A percentile compares a stretch with the other conserved stretches of the same genome.
phyloP scores from a whole-genome alignment of 2,113 vertebrate genomes.

The Menura novaehollandiae region DNA sequence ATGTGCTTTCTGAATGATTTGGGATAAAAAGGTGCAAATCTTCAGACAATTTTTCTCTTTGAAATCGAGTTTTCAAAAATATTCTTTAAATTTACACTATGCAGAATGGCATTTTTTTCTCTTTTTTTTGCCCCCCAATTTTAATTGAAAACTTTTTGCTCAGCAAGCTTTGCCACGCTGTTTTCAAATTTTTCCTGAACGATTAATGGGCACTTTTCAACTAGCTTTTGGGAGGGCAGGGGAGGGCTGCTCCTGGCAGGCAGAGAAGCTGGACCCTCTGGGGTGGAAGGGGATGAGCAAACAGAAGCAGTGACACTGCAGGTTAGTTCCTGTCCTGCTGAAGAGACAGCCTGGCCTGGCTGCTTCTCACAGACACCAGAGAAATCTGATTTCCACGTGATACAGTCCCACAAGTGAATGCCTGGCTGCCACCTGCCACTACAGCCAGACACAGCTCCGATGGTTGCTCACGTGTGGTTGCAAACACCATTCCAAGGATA shows the following conservation, averaged over 20 bases:
- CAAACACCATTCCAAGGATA: background rate
- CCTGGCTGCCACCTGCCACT: background rate
- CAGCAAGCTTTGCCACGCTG: background rate
- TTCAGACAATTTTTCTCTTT: background rate
- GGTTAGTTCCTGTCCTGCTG: background rate
- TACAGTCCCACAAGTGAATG: background rate
- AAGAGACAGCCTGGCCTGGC: background rate
- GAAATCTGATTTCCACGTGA: background rate
- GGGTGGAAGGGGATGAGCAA: background rate
- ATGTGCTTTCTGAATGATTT: slow-evolving; percentile 11
- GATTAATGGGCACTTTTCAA: background rate
- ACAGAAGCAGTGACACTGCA: background rate
- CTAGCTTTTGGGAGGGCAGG: background rate
- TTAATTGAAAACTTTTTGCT: background rate
- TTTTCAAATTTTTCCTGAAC: background rate
- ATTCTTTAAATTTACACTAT: background rate
- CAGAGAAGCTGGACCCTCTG: background rate
- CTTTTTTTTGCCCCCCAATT: accelerated
- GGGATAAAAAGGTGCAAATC: background rate
- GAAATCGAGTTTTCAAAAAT: background rate
- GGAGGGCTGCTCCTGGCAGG: background rate
- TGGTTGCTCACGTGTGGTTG: accelerated
- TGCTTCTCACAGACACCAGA: background rate
- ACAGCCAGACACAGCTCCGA: background rate
- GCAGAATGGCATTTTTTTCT: background rate